Base-by-base conservation (phyloP, 1,140 invertebrate genomes). In the Adelges cooleyi region DNA sequence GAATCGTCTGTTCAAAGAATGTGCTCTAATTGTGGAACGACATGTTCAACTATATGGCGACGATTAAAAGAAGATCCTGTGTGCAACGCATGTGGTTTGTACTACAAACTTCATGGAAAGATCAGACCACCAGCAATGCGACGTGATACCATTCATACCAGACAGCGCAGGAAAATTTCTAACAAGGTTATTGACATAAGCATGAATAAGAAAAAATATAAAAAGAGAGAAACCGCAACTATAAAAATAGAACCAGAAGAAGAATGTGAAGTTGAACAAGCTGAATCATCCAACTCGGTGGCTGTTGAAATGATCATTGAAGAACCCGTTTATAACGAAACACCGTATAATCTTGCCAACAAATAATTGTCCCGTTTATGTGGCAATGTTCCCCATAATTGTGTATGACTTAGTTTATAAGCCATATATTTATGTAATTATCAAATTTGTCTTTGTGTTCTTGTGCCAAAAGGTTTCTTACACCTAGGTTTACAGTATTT, bases 71-170 rank as follows among this genome's bases (percentile, higher is more conserved):
- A 56, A 54, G 54, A 67, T 18, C 53, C 48, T 29, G 66, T 67
- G 3, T 67, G 66, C 23, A 67, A 67, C 25, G 66, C 66, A 8
- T 67, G 66, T 54, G 54, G 66, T 50, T 51, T 67, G n/a, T 67
- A 67, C 25, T 67, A 67, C 20, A 67, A 67, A 44, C 38, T 67
- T 18, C 66, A 67, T 62, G 54, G 54, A 40, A 59, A 67, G 27
- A 56, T 59, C 22, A 54, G 66, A 49, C 66, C 66, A 13, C 48
- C 33, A 20, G 62, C 52, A 13, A 62, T 67, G 66, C 54, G 66
- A 33, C 52, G 66, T 27, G 54, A 52, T 40, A 56, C 46, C 0
- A 67, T 67, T 38, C 54, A 67, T 46, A 67, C 59, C n/a, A 59
- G 59, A 50, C 56, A 67, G 46, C 67, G 56, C 46, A 65, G 67